Evolutionary conservation across 1,140 invertebrate genomes (phyloP), one percentile per base, ranked within the genome.

Genomic region (Ips typographus): DNA sequence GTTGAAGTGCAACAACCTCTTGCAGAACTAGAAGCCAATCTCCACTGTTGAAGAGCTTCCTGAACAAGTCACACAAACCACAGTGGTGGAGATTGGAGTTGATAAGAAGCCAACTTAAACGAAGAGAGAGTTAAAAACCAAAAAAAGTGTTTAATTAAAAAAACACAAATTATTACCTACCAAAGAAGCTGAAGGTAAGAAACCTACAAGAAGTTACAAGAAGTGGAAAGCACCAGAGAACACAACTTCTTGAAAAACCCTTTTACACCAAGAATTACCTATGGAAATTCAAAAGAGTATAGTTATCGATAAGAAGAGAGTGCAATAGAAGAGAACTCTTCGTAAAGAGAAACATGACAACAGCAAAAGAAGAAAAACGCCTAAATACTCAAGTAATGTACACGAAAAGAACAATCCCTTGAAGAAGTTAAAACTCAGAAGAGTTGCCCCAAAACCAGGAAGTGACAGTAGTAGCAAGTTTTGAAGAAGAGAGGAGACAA

Each of bases 121-220:
- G 63, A 75, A 73, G 77, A 68, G 77, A 58, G 70, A 36, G 67
- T 79, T 80, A 58, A 83, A 80, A 37, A 79, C 80, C 72, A 63
- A 49, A n/a, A 72, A 73, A 68, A 73, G 71, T 2, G 72, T 69
- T 8, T 74, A 77, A 68, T 65, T 76, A 56, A 73, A 79, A 47
- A 76, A 72, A 79, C 76, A 1, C 74, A 81, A 75, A 76, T 77
- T 5, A 62, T 77, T 67, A 74, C 75, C 69, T 67, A 74, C 75
- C 69, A 61, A 70, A 37, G 73, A 76, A 65, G 60, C 71, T 44
- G 72, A 76, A 71, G 75, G 70, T 38, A 70, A 77, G 69, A 39
- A 68, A 65, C 72, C 75, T 22, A 22, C 22, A 22, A 22, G 68
- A 75, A 56, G 71, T 73, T 6, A 71, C 67, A 65, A 41, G 62